Percentiles rank a stretch among this genome's conserved stretches.
These are phyloP conservation scores for Eulithis testata DNA, from an alignment of 2,888 invertebrate species.

Conservation along the genomic window DNA sequence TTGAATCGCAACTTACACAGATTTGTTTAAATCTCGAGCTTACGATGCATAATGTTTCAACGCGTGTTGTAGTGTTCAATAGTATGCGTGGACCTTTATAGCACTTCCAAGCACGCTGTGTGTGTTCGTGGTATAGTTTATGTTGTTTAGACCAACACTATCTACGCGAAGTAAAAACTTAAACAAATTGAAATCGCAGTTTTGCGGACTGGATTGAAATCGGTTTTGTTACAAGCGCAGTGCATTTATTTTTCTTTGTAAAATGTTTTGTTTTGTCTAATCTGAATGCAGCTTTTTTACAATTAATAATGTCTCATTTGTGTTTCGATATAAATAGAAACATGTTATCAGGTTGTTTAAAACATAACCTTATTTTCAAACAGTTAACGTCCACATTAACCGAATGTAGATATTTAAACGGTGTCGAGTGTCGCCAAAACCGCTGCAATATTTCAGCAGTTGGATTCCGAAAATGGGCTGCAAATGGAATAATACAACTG, in stretches of 20 bases:
- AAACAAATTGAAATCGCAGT: constrained; percentile 8
- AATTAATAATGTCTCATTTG: no score
- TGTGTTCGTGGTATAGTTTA: constrained; percentile 3
- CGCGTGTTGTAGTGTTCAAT: background rate
- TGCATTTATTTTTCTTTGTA: background rate
- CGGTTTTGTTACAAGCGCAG: background rate
- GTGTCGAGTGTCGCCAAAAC: constrained; percentile 26
- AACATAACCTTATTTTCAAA: constrained; percentile 8
- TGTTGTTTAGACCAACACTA: constrained; percentile 12
- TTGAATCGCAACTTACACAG: no score
- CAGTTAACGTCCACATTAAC: constrained; percentile 19
- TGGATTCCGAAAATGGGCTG: constrained; percentile 16
- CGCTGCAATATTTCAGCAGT: constrained; percentile 23
- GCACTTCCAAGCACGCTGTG: background rate
- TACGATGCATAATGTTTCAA: background rate
- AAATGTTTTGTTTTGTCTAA: no score
- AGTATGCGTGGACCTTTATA: constrained; percentile 3
- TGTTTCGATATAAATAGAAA: no score
- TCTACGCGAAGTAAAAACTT: constrained; percentile 10
- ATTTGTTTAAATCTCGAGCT: background rate
- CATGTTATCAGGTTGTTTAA: background rate
- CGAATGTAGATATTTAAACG: constrained; percentile 18
- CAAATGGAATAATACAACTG: constrained; percentile 35
- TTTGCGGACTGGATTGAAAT: background rate
- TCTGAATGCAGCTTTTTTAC: no score